Evolutionary conservation across 2,113 vertebrate genomes (phyloP).

Genomic region (Tretioscincus oriximinensis): DNA sequence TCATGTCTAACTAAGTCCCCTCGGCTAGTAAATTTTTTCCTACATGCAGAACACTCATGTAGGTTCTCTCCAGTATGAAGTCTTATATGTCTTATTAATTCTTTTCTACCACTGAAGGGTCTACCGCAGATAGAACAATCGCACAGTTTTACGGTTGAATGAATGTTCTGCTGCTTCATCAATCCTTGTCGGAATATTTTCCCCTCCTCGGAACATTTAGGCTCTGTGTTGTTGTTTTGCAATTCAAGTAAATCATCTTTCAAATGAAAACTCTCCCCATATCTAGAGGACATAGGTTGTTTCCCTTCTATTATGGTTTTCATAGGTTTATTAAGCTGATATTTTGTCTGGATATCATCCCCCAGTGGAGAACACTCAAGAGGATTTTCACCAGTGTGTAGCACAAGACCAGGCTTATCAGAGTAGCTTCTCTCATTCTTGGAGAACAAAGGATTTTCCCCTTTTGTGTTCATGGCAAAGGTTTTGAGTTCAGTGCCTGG

Average conservation of each 20-base stretch:
- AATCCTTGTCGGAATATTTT: not conserved
- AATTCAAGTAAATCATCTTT: not conserved
- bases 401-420: no score
- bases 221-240: not conserved
- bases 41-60: slow-evolving; percentile 1
- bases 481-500: not conserved
- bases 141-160: not conserved
- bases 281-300: not conserved
- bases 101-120: not conserved
- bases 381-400: not conserved
- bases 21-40: not conserved
- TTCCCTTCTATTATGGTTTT: not conserved
- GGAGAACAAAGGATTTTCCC: not conserved
- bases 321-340: not conserved
- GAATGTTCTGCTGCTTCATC: not conserved
- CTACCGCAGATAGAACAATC: not conserved
- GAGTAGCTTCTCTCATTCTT: not conserved
- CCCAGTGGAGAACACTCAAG: not conserved
- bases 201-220: slow-evolving; percentile 41
- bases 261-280: not conserved
- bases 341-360: not conserved
- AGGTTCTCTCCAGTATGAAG: not conserved
- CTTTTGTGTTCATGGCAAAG: no score
- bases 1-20: slow-evolving; percentile 7
- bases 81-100: slow-evolving; percentile 1